These are phyloP conservation scores for Rhopalosiphum padi DNA, from an alignment of 1,140 invertebrate genomes.

Conservation along the genomic window DNA sequence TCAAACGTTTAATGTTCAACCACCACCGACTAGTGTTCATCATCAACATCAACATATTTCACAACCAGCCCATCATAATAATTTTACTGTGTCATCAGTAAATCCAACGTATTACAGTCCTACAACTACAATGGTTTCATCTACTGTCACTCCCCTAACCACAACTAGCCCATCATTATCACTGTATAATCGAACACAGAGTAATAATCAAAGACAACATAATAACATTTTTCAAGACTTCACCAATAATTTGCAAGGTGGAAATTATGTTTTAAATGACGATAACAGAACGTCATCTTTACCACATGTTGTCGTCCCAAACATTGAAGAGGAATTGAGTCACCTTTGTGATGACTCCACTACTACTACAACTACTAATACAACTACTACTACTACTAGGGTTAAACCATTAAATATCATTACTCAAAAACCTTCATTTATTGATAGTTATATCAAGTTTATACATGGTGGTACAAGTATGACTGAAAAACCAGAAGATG, in stretches of 20 bases:
- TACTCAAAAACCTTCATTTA: conserved; percentile 69
- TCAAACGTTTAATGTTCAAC: conserved; percentile 11
- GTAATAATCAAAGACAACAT: background rate
- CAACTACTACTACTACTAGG: background rate
- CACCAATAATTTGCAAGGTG: background rate
- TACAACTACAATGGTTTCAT: background rate
- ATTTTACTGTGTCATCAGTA: background rate
- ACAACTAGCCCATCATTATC: background rate
- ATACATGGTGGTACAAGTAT: conserved; percentile 71
- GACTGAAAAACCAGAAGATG: background rate
- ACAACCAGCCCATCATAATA: conserved; percentile 27
- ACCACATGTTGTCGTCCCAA: conserved; percentile 80
- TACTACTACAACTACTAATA: background rate
- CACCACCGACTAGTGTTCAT: background rate
- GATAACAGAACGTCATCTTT: background rate
- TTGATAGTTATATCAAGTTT: conserved; percentile 85
- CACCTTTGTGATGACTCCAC: conserved; percentile 68
- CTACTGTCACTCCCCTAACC: background rate
- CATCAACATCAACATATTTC: conserved; percentile 2
- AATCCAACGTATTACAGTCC: conserved; percentile 25
- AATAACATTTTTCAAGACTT: conserved; percentile 2
- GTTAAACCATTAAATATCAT: background rate
- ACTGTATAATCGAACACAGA: background rate
- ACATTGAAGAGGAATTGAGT: conserved; percentile 84
- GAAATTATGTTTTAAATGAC: background rate